Percentiles rank a stretch among this genome's conserved stretches.
Conservation (phyloP, 35 echinoderm and acorn worm species). For the Apostichopus parvimensis region DNA sequence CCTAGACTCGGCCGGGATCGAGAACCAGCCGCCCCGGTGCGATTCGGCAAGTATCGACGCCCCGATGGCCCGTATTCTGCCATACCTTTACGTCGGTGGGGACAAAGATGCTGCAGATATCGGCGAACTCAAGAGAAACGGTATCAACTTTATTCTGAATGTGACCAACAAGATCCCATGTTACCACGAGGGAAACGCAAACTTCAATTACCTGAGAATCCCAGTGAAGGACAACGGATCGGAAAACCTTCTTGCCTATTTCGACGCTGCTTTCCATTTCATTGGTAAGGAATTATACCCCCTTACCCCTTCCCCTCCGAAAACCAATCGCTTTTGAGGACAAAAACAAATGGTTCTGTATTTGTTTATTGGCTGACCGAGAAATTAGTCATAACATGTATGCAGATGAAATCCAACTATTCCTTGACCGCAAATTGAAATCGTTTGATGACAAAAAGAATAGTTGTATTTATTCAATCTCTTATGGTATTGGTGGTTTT, state of each 20-base stretch:
- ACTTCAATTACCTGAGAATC: conserved; percentile 80
- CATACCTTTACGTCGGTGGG: conserved; percentile 85
- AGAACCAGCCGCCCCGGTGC: conserved; percentile 49
- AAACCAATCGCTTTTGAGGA: not conserved
- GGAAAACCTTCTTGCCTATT: conserved; percentile 71
- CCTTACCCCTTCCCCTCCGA: not conserved
- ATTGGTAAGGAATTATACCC: conserved; percentile 82
- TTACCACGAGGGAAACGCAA: conserved; percentile 70
- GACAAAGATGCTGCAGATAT: conserved; percentile 85
- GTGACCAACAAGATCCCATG: conserved; percentile 87
- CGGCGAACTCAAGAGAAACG: conserved; percentile 57
- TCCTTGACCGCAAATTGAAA: no score
- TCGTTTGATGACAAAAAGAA: no score
- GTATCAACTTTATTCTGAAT: conserved; percentile 87
- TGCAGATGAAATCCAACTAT: no score
- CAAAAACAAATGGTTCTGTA: not conserved
- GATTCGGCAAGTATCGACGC: conserved; percentile 39
- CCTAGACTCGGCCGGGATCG: conserved; percentile 32
- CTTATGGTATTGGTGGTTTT: no score
- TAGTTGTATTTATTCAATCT: no score
- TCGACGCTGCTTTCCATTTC: conserved; percentile 85
- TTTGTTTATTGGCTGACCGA: not conserved
- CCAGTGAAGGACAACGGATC: conserved; percentile 76
- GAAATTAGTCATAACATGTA: not conserved
- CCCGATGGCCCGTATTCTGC: conserved; percentile 78